Percentiles rank a stretch among this genome's conserved stretches.
Evolutionary conservation across 2,113 vertebrate genomes (phyloP).

Genomic region (Podarcis raffonei): DNA sequence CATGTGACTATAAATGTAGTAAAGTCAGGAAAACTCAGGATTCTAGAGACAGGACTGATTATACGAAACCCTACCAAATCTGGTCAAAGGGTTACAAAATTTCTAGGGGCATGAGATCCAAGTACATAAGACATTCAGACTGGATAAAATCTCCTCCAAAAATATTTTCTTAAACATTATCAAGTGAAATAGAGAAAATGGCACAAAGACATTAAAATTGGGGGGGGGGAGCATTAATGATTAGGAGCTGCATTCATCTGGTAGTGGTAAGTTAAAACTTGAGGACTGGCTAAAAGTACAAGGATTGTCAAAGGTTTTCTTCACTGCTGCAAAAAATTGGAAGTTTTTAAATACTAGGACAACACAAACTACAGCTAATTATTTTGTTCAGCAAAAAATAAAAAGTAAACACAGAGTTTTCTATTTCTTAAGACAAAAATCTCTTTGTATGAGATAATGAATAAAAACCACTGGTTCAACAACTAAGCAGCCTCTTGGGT

Average conservation of each 20-base stretch:
- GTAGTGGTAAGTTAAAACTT: neutral
- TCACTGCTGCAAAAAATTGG: neutral
- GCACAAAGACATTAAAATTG: neutral
- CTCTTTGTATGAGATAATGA: conserved; percentile 30
- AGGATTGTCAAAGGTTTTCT: neutral
- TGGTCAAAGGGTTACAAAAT: neutral
- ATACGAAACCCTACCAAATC: neutral
- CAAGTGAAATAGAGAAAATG: neutral
- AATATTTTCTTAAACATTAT: neutral
- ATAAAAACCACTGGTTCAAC: conserved; percentile 21
- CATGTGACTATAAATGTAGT: neutral
- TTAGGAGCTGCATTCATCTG: neutral
- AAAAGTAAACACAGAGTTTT: neutral
- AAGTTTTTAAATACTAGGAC: neutral
- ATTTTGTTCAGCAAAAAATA: neutral
- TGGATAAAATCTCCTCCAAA: neutral
- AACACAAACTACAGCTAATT: neutral
- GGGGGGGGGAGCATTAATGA: neutral
- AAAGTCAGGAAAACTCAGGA: neutral
- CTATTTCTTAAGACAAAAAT: neutral
- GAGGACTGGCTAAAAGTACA: neutral
- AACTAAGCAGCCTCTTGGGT: conserved; percentile 12
- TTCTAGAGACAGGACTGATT: neutral
- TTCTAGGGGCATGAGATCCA: neutral
- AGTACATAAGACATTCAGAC: neutral